Percentiles rank a stretch among this genome's conserved stretches.
Evolutionary conservation across 2,797 vertebrate species (phyloP).

Genomic region (Aplochiton taeniatus): DNA sequence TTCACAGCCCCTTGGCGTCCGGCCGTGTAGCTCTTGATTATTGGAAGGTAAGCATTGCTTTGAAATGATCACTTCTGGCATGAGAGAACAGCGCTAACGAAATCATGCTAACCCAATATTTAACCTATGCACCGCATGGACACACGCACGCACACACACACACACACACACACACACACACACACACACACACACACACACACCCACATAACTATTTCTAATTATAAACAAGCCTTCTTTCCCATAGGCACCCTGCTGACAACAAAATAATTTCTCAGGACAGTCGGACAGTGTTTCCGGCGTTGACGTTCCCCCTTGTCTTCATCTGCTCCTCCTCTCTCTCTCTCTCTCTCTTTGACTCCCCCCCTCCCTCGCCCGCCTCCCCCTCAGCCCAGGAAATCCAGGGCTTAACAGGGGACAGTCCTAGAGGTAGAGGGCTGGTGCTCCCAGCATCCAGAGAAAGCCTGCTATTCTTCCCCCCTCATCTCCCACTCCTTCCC

Average conservation of each 20-base stretch:
- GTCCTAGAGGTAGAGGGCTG: slow-evolving; percentile 65
- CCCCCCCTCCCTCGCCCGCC: slow-evolving; percentile 23
- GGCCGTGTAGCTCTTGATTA: slow-evolving; percentile 45
- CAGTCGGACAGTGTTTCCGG: slow-evolving; percentile 10
- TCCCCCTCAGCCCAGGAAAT: slow-evolving; percentile 65
- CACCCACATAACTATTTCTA: no score
- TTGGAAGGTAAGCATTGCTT: slow-evolving; percentile 55
- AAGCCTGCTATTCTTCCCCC: slow-evolving; percentile 45
- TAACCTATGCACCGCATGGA: no score
- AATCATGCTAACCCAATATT: no score
- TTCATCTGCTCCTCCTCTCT: slow-evolving; percentile 3
- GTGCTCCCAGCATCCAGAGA: slow-evolving; percentile 56
- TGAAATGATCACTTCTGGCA: slow-evolving; percentile 59
- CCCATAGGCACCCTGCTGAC: slow-evolving; percentile 18
- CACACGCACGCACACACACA: slow-evolving; percentile 17
- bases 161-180: slow-evolving; percentile 30
- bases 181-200: slow-evolving; percentile 29
- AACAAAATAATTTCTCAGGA: slow-evolving; percentile 14
- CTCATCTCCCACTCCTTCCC: slow-evolving; percentile 15
- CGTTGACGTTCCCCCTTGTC: slow-evolving; percentile 31
- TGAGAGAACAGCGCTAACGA: slow-evolving; percentile 25
- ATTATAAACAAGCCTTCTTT: slow-evolving; percentile 17
- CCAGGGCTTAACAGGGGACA: slow-evolving; percentile 71
- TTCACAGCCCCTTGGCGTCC: slow-evolving; percentile 51
- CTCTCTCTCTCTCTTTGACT: slow-evolving; percentile 22